Percentiles rank a stretch among this genome's conserved stretches.
Conservation (phyloP, 2,888 invertebrate genomes). For the Dryobotodes eremita region DNA sequence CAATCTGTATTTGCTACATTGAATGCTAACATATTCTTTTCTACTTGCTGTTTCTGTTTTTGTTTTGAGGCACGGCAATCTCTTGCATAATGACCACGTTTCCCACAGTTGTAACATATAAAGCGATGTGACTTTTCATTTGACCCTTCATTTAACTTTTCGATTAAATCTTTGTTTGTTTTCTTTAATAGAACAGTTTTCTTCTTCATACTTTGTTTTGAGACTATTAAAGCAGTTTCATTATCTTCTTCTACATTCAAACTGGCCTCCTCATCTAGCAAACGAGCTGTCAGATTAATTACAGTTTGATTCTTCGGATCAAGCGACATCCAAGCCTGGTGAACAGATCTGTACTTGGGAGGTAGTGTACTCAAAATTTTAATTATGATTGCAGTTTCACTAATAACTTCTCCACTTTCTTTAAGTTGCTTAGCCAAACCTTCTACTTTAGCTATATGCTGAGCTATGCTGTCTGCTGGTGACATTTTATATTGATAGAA, state of each 20-base stretch:
- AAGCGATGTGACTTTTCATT: constrained; percentile 2
- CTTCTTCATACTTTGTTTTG: not conserved
- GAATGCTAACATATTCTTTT: constrained; percentile 2
- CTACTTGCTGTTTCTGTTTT: not conserved
- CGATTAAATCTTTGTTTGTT: not conserved
- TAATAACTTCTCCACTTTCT: too few species aligned
- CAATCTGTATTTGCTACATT: constrained; percentile 2
- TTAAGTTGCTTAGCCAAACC: not conserved
- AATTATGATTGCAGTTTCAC: too few species aligned
- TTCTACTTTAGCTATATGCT: constrained; percentile 2
- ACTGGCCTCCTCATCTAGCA: not conserved
- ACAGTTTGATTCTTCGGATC: constrained; percentile 2
- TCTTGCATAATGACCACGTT: not conserved
- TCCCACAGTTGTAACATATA: not conserved
- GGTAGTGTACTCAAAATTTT: constrained; percentile 6
- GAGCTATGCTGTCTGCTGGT: not conserved
- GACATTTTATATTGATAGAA: constrained; percentile 11
- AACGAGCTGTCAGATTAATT: not conserved
- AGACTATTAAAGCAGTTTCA: constrained; percentile 1
- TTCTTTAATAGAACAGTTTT: not conserved
- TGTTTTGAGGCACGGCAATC: not conserved
- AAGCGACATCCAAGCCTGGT: not conserved
- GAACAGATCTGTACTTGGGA: constrained; percentile 4
- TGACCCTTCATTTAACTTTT: not conserved
- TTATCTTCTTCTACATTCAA: not conserved